phyloP scores from a whole-genome alignment of 2,888 invertebrate species.

The Myopa testacea region DNA sequence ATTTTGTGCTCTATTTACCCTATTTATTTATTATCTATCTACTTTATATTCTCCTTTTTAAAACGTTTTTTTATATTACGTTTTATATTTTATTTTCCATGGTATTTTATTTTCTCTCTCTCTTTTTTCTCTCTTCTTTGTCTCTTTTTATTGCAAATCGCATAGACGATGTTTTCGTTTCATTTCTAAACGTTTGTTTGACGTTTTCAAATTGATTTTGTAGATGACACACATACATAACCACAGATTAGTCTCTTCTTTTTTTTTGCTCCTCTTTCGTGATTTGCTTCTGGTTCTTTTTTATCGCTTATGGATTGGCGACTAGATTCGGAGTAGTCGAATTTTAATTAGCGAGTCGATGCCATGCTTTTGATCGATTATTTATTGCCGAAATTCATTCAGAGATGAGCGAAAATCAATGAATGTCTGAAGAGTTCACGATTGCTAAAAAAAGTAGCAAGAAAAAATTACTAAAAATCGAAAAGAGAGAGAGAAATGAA shows the following conservation, averaged over 20 bases:
- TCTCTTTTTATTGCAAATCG: background rate
- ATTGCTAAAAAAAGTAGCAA: background rate
- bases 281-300: background rate
- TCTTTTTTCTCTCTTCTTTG: background rate
- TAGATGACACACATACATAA: background rate
- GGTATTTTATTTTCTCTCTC: no score
- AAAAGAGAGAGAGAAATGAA: background rate
- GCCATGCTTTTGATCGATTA: slow-evolving; percentile 29
- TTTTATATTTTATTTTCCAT: background rate
- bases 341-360: slow-evolving; percentile 23
- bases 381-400: slow-evolving; percentile 13
- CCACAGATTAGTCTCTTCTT: background rate
- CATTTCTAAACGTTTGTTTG: slow-evolving; percentile 17
- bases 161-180: background rate
- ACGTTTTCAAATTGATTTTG: slow-evolving; percentile 17
- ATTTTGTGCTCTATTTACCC: no score
- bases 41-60: no score
- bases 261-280: background rate
- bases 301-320: background rate
- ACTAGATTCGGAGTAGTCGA: background rate
- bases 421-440: slow-evolving; percentile 37
- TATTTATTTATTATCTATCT: no score
- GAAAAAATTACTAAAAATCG: background rate
- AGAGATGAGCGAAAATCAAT: slow-evolving; percentile 30
- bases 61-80: background rate